Evolutionary conservation across 2,888 invertebrate species (phyloP).

Genomic region (Stenolophus ochropezus): DNA sequence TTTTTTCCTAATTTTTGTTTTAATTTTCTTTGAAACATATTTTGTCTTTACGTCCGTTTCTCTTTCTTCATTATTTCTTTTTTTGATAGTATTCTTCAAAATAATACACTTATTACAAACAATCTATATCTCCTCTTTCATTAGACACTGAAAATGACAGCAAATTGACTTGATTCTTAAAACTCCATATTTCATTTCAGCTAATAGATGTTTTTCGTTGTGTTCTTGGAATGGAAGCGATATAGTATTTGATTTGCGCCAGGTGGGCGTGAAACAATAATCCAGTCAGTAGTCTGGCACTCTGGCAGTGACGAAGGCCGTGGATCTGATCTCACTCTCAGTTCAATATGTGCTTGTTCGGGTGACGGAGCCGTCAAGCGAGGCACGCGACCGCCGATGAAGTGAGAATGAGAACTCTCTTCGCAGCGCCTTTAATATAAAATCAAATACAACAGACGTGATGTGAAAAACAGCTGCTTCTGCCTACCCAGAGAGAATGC

Average conservation of each 20-base stretch:
- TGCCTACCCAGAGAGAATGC: not conserved
- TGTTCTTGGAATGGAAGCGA: too few species aligned
- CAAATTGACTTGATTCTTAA: too few species aligned
- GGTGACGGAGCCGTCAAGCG: slow-evolving; percentile 30
- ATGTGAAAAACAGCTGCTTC: not conserved
- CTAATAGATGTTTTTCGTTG: too few species aligned
- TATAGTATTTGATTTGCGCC: not conserved
- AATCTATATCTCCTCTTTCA: too few species aligned
- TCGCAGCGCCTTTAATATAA: slow-evolving; percentile 25
- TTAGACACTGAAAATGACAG: too few species aligned
- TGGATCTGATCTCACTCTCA: slow-evolving; percentile 28
- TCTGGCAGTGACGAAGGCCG: slow-evolving; percentile 19
- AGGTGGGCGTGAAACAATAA: not conserved
- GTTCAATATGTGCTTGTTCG: slow-evolving; percentile 53
- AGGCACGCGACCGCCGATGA: slow-evolving; percentile 15
- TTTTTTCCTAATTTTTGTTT: too few species aligned
- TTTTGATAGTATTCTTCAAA: too few species aligned
- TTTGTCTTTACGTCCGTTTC: too few species aligned
- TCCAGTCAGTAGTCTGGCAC: not conserved
- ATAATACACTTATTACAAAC: too few species aligned
- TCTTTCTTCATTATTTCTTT: too few species aligned
- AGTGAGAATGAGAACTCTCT: slow-evolving; percentile 1
- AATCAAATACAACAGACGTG: slow-evolving; percentile 40
- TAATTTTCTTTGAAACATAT: too few species aligned
- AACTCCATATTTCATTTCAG: too few species aligned